Conservation (phyloP, 1,140 invertebrate species). For the Zaprionus capensis region DNA sequence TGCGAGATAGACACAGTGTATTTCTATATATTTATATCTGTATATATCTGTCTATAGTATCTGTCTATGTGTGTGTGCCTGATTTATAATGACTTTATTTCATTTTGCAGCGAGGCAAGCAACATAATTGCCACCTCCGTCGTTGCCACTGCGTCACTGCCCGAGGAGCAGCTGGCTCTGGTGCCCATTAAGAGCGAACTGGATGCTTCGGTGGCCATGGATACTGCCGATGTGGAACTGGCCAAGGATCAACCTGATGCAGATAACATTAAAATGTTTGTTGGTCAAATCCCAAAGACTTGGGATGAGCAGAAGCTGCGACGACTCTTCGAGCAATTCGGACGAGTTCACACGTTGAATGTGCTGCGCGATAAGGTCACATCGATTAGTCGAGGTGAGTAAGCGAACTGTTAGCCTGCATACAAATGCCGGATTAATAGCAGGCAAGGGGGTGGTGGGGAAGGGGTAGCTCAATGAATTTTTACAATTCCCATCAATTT, state of each 20-base stretch:
- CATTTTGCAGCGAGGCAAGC: conserved; percentile 47
- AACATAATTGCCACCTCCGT: background rate
- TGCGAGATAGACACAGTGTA: conserved; percentile 7
- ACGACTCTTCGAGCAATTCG: conserved; percentile 98
- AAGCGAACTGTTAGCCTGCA: conserved; percentile 30
- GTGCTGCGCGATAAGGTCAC: conserved; percentile 98
- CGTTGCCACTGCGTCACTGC: conserved; percentile 1
- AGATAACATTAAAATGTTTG: conserved; percentile 99
- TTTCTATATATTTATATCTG: background rate
- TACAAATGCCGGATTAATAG: conserved; percentile 70
- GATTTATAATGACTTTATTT: conserved; percentile 45
- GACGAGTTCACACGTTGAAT: conserved; percentile 98
- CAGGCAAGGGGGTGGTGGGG: background rate
- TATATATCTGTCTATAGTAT: background rate
- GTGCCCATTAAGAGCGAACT: conserved; percentile 47
- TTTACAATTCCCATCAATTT: conserved; percentile 76
- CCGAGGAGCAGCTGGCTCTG: conserved; percentile 24
- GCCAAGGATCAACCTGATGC: conserved; percentile 92
- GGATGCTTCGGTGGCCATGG: conserved; percentile 36
- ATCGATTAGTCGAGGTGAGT: conserved; percentile 96
- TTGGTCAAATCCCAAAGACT: conserved; percentile 97
- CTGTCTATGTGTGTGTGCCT: conserved; percentile 2
- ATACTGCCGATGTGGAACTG: conserved; percentile 44
- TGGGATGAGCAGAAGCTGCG: conserved; percentile 98
- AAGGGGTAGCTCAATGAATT: conserved; percentile 60